Evolutionary conservation across 2,888 invertebrate species (phyloP), one percentile per base, ranked within the genome.

Genomic region (Dasypolia templi): DNA sequence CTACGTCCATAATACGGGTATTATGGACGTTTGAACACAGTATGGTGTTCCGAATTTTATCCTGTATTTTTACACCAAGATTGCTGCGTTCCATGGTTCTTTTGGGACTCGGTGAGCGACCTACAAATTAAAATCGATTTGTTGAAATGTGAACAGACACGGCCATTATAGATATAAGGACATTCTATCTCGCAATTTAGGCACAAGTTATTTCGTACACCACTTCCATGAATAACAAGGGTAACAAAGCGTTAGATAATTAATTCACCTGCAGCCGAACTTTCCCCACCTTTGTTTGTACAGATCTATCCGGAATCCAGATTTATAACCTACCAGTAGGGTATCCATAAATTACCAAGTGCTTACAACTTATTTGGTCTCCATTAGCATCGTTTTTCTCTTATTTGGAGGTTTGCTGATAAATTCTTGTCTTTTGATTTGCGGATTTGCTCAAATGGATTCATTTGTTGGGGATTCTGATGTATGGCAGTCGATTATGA

Each of bases 211-310:
- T 65, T 74, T 61, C 42, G 53, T 55, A 32, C 19, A 55, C 29
- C 3, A 26, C 35, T 67, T 58, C 0, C 22, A 42, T 46, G 58
- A 82, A 82, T 55, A 79, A 79, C 67, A 82, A 65, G 61, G 49
- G 73, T 66, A 66, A 80, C 83, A 77, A 77, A 74, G 66, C 58
- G 70, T 32, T 63, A 35, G 61, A 72, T 75, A 72, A 85, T 84
- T 79, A 82, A 84, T 84, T 82, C 77, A 75, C 75, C 64, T 75
- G 44, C 74, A 58, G 64, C 65, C 73, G 35, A 83, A 79, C 79
- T 77, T 75, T 85, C 69, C 32, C 69, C 70, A 77, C 76, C 75
- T 82, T 76, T 86, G 79, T 82, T 84, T 76, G 63, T 75, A 64
- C 56, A 76, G 53, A 77, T 79, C 75, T 76, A 75, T 75, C 59